Conservation (phyloP, 2,888 invertebrate species). For the Esperia sulphurella region DNA sequence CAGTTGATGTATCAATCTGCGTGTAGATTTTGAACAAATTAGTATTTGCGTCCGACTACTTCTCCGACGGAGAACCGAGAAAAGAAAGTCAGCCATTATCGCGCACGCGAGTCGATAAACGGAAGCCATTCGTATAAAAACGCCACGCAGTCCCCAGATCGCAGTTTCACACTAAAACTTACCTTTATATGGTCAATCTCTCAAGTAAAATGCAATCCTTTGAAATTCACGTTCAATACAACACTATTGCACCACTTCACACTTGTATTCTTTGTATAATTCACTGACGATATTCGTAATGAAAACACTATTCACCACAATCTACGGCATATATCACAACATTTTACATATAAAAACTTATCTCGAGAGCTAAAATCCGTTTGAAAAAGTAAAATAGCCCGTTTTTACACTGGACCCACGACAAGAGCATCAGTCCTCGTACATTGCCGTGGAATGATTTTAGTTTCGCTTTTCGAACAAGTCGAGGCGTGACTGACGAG, state of each 20-base stretch:
- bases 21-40: background rate
- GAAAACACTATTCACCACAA: slow-evolving; percentile 68
- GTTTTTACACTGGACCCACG: slow-evolving; percentile 66
- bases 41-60: slow-evolving; percentile 16
- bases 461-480: slow-evolving; percentile 76
- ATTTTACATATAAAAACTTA: slow-evolving; percentile 21
- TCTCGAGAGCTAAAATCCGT: slow-evolving; percentile 61
- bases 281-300: slow-evolving; percentile 55
- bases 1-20: slow-evolving; percentile 1
- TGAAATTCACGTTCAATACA: slow-evolving; percentile 62
- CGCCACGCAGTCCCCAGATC: slow-evolving; percentile 48
- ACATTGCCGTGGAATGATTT: slow-evolving; percentile 76
- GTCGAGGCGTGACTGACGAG: slow-evolving; percentile 75
- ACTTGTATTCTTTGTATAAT: slow-evolving; percentile 48
- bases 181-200: slow-evolving; percentile 58
- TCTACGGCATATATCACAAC: slow-evolving; percentile 37
- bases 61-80: slow-evolving; percentile 42
- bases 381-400: slow-evolving; percentile 63
- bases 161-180: slow-evolving; percentile 31
- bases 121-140: slow-evolving; percentile 72
- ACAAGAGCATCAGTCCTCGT: slow-evolving; percentile 76
- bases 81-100: slow-evolving; percentile 75
- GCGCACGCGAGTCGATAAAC: slow-evolving; percentile 76
- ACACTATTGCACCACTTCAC: slow-evolving; percentile 73
- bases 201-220: slow-evolving; percentile 60